Conservation (phyloP, 92 coral and sea anemone genomes). For the Hydrozoanthus gracilis region DNA sequence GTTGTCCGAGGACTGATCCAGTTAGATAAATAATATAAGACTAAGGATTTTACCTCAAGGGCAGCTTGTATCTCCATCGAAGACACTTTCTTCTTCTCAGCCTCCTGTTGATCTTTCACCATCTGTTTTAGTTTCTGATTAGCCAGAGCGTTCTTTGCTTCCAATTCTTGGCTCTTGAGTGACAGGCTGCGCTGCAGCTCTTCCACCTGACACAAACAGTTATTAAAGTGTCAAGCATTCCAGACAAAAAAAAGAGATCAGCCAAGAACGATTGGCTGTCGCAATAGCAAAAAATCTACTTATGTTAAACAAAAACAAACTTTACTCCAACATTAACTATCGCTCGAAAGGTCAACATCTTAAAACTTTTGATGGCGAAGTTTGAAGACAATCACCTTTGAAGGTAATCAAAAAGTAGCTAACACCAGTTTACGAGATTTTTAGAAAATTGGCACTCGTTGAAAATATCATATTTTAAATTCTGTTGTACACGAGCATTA, state of each 20-base stretch:
- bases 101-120: constrained; percentile 99
- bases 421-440: too few relatives aligned
- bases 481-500: too few relatives aligned
- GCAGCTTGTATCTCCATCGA: constrained; percentile 96
- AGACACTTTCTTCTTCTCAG: constrained; percentile 92
- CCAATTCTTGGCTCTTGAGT: constrained; percentile 98
- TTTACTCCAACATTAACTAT: too few relatives aligned
- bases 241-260: neutral
- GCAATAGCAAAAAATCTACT: neutral
- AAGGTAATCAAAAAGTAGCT: too few relatives aligned
- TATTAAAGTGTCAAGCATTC: neutral
- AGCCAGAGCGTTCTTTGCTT: constrained; percentile 97
- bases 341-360: too few relatives aligned
- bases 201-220: constrained; percentile 72
- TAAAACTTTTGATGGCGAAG: too few relatives aligned
- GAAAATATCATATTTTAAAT: too few relatives aligned
- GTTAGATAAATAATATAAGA: too few relatives aligned
- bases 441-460: too few relatives aligned
- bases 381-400: too few relatives aligned
- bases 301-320: too few relatives aligned
- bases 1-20: too few relatives aligned
- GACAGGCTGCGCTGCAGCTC: constrained; percentile 98
- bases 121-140: constrained; percentile 98
- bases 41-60: constrained; percentile 68
- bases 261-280: neutral